Evolutionary conservation across 2,797 vertebrate genomes (phyloP).

Genomic region (Fringilla coelebs): DNA sequence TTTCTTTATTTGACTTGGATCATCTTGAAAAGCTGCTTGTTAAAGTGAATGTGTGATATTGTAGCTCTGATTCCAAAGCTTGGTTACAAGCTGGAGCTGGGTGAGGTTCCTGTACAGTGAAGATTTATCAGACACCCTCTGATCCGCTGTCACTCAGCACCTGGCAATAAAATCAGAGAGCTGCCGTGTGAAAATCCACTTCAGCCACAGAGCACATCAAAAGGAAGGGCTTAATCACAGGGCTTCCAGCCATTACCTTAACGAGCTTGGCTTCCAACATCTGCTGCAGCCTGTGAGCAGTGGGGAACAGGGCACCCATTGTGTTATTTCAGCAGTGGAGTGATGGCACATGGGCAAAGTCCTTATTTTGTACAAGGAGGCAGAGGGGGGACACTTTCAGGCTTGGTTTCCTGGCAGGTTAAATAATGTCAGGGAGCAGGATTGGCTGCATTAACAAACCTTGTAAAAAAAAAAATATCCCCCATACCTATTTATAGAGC

Average conservation of each 20-base stretch:
- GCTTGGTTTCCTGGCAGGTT: neutral
- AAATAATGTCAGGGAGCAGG: neutral
- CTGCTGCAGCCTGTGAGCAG: neutral
- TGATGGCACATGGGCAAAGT: neutral
- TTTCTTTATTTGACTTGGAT: constrained; percentile 1
- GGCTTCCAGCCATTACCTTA: neutral
- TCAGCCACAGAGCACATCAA: neutral
- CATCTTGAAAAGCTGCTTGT: neutral
- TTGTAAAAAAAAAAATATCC: neutral
- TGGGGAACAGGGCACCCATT: neutral
- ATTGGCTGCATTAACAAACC: neutral
- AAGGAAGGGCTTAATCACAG: neutral
- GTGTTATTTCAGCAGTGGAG: neutral
- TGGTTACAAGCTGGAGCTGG: neutral
- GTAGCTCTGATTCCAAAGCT: neutral
- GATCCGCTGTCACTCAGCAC: neutral
- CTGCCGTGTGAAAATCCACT: constrained; percentile 3
- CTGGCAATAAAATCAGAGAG: constrained; percentile 35
- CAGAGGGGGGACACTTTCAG: neutral
- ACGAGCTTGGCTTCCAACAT: neutral
- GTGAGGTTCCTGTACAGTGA: neutral
- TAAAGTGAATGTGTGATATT: neutral
- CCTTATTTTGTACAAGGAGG: neutral
- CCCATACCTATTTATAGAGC: neutral
- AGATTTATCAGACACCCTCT: neutral